phyloP scores from a whole-genome alignment of 2,888 invertebrate species.

The Emesis russula region DNA sequence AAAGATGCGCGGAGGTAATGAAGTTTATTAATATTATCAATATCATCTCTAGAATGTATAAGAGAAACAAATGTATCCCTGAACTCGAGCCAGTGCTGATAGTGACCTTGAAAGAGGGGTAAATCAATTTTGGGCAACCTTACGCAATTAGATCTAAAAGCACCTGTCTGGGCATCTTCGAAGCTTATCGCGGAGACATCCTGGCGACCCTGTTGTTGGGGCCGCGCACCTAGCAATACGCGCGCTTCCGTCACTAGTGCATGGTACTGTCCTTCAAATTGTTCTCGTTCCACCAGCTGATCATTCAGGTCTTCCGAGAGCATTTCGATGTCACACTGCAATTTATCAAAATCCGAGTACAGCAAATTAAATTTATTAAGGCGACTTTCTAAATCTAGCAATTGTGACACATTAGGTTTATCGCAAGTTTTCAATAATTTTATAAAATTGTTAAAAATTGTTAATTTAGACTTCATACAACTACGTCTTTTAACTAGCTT shows the following conservation, averaged over 20 bases:
- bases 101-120: conserved; percentile 57
- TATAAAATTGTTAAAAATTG: not conserved
- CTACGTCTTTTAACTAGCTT: not conserved
- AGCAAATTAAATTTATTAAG: conserved; percentile 22
- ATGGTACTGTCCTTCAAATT: conserved; percentile 52
- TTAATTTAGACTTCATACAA: not conserved
- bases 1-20: conserved; percentile 66
- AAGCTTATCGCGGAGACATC: not conserved
- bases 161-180: not conserved
- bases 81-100: conserved; percentile 68
- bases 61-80: conserved; percentile 47
- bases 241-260: conserved; percentile 36
- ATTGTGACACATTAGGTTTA: not conserved
- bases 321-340: conserved; percentile 61
- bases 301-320: conserved; percentile 51
- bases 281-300: conserved; percentile 50
- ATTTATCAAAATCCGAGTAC: conserved; percentile 55
- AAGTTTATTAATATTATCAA: conserved; percentile 38
- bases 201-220: not conserved
- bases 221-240: not conserved
- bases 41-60: conserved; percentile 51
- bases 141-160: conserved; percentile 23
- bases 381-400: conserved; percentile 25
- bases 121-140: conserved; percentile 69
- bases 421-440: not conserved